Evolutionary conservation across 2,888 invertebrate genomes (phyloP).

Genomic region (Unio pictorum): DNA sequence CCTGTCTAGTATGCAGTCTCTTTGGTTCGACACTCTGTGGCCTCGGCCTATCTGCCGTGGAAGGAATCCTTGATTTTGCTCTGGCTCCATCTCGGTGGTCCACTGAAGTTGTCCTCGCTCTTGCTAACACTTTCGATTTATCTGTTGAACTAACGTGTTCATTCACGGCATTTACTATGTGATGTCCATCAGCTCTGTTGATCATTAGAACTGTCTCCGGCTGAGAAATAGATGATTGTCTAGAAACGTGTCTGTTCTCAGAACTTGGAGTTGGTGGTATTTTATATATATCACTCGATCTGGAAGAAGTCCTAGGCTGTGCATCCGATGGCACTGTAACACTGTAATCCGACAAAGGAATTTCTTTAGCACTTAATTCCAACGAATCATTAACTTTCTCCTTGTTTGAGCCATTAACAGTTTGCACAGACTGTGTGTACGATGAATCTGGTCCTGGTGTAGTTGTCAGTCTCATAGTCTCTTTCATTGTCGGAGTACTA

Average conservation of each 20-base stretch:
- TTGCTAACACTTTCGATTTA: slow-evolving; percentile 37
- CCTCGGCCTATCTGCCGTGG: slow-evolving; percentile 24
- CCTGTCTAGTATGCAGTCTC: slow-evolving; percentile 20
- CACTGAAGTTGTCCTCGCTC: slow-evolving; percentile 26
- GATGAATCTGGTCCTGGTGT: slow-evolving; percentile 41
- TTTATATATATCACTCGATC: slow-evolving; percentile 12
- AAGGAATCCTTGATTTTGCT: slow-evolving; percentile 11
- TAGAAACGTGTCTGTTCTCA: slow-evolving; percentile 22
- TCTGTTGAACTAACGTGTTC: slow-evolving; percentile 15
- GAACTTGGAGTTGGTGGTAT: slow-evolving; percentile 20
- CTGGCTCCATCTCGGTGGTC: slow-evolving; percentile 18
- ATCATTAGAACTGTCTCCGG: slow-evolving; percentile 40
- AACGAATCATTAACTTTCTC: slow-evolving; percentile 17
- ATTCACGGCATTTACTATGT: slow-evolving; percentile 34
- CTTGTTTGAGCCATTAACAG: no score
- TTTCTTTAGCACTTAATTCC: slow-evolving; percentile 19
- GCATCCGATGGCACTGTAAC: slow-evolving; percentile 4
- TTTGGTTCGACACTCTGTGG: slow-evolving; percentile 42
- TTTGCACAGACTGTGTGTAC: slow-evolving; percentile 3
- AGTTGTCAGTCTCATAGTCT: slow-evolving; percentile 24
- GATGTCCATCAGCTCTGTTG: slow-evolving; percentile 37
- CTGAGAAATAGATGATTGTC: slow-evolving; percentile 27
- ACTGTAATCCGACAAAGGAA: slow-evolving; percentile 19
- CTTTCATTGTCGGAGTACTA: slow-evolving; percentile 2
- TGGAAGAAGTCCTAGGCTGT: slow-evolving; percentile 6